A percentile compares a stretch with the other conserved stretches of the same genome.
phyloP scores from a whole-genome alignment of 2,888 invertebrate genomes.

The Ceramica pisi region DNA sequence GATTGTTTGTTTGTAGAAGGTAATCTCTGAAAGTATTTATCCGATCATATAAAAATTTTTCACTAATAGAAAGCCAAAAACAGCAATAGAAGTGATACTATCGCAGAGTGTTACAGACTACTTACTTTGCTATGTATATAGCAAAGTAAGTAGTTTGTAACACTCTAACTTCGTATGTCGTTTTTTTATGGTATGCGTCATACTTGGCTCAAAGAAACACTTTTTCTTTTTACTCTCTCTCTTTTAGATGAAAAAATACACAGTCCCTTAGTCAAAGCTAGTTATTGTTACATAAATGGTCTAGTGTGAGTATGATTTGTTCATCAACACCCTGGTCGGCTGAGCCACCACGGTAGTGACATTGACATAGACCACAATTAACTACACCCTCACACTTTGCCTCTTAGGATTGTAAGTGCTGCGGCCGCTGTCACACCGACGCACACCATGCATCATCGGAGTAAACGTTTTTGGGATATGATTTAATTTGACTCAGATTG shows the following conservation, averaged over 20 bases:
- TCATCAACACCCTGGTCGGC: constrained; percentile 26
- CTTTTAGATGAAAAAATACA: too few relatives aligned
- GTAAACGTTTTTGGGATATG: neutral
- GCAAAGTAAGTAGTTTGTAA: too few relatives aligned
- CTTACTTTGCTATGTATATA: too few relatives aligned
- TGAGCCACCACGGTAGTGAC: constrained; percentile 69
- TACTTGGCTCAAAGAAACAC: too few relatives aligned
- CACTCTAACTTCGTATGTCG: too few relatives aligned
- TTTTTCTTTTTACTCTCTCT: too few relatives aligned
- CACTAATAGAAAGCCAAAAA: neutral
- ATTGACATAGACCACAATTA: constrained; percentile 79
- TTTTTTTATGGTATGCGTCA: too few relatives aligned
- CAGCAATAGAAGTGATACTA: neutral
- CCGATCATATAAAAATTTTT: neutral
- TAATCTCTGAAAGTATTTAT: neutral
- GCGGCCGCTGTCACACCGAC: constrained; percentile 59
- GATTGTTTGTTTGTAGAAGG: neutral
- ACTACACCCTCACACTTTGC: constrained; percentile 75
- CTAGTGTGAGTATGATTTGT: constrained; percentile 47
- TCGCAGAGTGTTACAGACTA: neutral
- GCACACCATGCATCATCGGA: too few relatives aligned
- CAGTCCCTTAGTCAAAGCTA: neutral
- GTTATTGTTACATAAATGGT: constrained; percentile 19
- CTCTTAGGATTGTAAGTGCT: constrained; percentile 66
- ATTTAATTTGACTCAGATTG: neutral